phyloP scores from a whole-genome alignment of 2,888 invertebrate species.

The Rugalucina vietnamica region DNA sequence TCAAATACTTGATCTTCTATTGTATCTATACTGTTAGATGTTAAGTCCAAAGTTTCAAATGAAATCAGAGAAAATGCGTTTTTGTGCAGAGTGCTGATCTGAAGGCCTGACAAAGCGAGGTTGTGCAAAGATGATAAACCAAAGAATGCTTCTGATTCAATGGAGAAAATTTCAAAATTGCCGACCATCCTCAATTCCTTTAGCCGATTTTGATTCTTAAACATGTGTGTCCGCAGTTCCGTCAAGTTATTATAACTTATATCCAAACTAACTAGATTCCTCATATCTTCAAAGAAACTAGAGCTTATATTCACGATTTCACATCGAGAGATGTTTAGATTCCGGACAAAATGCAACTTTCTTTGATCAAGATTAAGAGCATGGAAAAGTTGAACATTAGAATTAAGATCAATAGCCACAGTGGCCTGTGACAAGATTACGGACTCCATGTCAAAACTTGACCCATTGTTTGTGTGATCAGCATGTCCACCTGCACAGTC shows the following conservation, averaged over 20 bases:
- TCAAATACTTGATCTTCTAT: slow-evolving; percentile 3
- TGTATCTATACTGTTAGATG: not conserved
- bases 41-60: not conserved
- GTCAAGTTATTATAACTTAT: not conserved
- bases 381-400: not conserved
- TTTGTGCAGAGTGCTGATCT: not conserved
- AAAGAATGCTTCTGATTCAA: not conserved
- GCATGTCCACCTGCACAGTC: not conserved
- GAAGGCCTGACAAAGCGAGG: not conserved
- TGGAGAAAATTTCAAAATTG: not conserved
- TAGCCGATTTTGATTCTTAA: not conserved
- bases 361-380: not conserved
- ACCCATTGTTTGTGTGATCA: not conserved
- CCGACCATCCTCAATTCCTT: not conserved
- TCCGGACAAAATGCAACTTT: not conserved
- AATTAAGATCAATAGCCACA: not conserved
- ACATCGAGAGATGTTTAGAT: not conserved
- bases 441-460: not conserved
- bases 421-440: not conserved
- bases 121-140: not conserved
- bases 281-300: not conserved
- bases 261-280: not conserved
- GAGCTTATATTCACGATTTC: not conserved
- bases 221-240: not conserved
- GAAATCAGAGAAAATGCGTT: not conserved